Evolutionary conservation across 2,888 invertebrate species (phyloP).

Genomic region (Orthonevra nobilis): DNA sequence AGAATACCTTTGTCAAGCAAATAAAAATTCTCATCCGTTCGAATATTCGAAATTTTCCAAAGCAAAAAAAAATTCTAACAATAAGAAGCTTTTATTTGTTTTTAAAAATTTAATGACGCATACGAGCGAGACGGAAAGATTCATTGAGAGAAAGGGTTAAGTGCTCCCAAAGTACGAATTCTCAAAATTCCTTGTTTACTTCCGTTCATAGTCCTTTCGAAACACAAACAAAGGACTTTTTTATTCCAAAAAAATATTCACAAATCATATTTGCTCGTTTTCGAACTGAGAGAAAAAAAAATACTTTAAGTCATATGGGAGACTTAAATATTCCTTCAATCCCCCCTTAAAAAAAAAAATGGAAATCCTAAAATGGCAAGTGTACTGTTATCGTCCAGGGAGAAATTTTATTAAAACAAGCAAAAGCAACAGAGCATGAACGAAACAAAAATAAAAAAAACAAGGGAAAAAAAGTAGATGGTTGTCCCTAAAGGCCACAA

Average conservation of each 20-base stretch:
- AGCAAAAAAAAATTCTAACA: background rate
- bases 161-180: slow-evolving; percentile 56
- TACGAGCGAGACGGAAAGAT: no score
- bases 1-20: no score
- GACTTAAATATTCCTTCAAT: slow-evolving; percentile 29
- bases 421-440: slow-evolving; percentile 17
- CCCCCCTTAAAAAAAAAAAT: slow-evolving; percentile 18
- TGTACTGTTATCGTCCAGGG: slow-evolving; percentile 43
- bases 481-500: slow-evolving; percentile 16
- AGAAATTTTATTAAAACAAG: slow-evolving; percentile 51
- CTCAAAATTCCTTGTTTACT: slow-evolving; percentile 26
- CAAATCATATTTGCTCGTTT: slow-evolving; percentile 54
- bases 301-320: slow-evolving; percentile 63
- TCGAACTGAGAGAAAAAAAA: slow-evolving; percentile 49
- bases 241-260: slow-evolving; percentile 27
- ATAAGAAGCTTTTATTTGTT: no score
- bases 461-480: background rate
- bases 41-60: no score
- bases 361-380: slow-evolving; percentile 51
- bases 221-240: slow-evolving; percentile 55
- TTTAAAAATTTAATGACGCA: slow-evolving; percentile 34
- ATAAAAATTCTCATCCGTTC: no score
- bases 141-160: no score
- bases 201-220: slow-evolving; percentile 36
- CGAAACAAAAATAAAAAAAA: background rate